Percentiles rank a stretch among this genome's conserved stretches.
phyloP scores from a whole-genome alignment of 2,113 vertebrate genomes.

The Xyliphius kryptos region DNA sequence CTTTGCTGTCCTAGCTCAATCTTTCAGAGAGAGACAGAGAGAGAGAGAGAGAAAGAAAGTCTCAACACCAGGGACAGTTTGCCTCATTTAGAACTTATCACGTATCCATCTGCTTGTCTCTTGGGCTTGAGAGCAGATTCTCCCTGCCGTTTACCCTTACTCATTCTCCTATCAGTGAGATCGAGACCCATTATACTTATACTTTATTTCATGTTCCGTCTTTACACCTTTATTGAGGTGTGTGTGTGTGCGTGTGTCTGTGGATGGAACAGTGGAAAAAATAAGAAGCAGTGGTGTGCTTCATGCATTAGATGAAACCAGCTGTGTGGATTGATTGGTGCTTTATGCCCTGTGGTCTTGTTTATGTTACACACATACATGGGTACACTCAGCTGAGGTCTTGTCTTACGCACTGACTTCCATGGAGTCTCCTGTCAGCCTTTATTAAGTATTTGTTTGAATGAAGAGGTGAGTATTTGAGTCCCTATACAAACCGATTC shows the following conservation, averaged over 20 bases:
- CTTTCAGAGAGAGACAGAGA: background rate
- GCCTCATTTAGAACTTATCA: constrained; percentile 30
- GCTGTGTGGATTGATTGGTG: too few species aligned
- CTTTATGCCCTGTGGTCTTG: too few species aligned
- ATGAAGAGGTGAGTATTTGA: too few species aligned
- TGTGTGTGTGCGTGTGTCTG: constrained; percentile 24
- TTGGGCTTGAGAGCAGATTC: constrained; percentile 13
- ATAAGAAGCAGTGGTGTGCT: too few species aligned
- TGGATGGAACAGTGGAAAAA: background rate
- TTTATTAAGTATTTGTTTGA: too few species aligned
- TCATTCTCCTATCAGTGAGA: constrained; percentile 19
- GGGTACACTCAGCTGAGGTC: too few species aligned
- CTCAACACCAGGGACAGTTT: constrained; percentile 20
- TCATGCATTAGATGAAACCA: too few species aligned
- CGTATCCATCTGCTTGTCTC: constrained; percentile 6
- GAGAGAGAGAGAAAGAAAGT: background rate
- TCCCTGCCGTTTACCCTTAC: constrained; percentile 15
- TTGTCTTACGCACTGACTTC: too few species aligned
- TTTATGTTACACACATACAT: too few species aligned
- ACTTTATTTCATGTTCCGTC: constrained; percentile 27
- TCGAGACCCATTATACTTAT: constrained; percentile 27
- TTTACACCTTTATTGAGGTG: too few species aligned
- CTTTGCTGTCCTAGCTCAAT: background rate
- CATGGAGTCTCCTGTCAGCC: too few species aligned
- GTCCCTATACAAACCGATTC: too few species aligned